Evolutionary conservation across 1,140 invertebrate genomes (phyloP), one percentile per base, ranked within the genome.

Genomic region (Sipha flava): DNA sequence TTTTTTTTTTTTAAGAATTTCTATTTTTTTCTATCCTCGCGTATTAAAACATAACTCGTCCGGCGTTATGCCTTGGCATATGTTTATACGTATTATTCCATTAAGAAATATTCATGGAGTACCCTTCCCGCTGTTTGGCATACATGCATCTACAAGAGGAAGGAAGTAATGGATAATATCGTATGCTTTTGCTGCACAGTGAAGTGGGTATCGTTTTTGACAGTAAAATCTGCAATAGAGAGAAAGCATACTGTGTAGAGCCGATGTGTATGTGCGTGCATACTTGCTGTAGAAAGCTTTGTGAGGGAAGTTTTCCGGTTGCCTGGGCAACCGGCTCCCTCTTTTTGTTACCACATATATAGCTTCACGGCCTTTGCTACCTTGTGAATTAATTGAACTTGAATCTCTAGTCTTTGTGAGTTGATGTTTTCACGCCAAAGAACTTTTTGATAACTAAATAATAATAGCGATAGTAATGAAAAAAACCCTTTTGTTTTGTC

Each of bases 371-470:
- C 52, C 73, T 75, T 52, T 75, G 31, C 72, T 52, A 75, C 72
- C 72, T 75, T 75, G 72, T 52, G 45, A 16, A 75, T 75, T 75
- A 75, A 75, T 75, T 75, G 72, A 75, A 75, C 72, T 75, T 54
- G 72, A 75, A 75, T 49, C 72, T 21, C 31, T 14, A 14, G 45
- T 49, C 68, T 72, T 72, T 72, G 45, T 72, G 12, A 47, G 23
- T 54, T 75, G 72, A 75, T 52, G 72, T 75, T 75, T 75, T 75
- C 45, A 75, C 49, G 72, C 72, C 49, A 54, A 37, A 52, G 31
- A 14, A 6, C 21, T 75, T 40, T 54, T 72, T 34, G 72, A 66
- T 66, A 43, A 21, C 29, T 45, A 72, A 72, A 72, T 72, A 72
- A 43, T n/a, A n/a, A n/a, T n/a, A n/a, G n/a, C n/a, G n/a, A n/a